These are phyloP conservation scores for Urophycis tenuis DNA, from an alignment of 2,797 vertebrate species.

Conservation along the genomic window DNA sequence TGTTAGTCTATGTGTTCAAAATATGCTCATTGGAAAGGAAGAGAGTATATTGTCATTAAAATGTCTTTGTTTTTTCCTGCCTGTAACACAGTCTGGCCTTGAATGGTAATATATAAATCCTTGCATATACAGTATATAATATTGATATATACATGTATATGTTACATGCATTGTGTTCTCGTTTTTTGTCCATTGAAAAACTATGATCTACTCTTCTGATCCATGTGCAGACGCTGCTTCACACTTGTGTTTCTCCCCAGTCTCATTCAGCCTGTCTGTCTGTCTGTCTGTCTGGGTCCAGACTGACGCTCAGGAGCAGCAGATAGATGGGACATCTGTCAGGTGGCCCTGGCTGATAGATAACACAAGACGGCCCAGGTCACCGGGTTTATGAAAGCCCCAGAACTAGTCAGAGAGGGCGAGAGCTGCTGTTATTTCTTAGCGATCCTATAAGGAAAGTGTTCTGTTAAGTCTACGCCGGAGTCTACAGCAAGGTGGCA, in stretches of 20 bases:
- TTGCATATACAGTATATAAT: neutral
- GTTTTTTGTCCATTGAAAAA: neutral
- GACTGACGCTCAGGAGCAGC: conserved; percentile 48
- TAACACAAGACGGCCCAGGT: conserved; percentile 55
- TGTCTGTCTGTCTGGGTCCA: conserved; percentile 45
- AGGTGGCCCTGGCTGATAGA: conserved; percentile 58
- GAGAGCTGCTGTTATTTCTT: conserved; percentile 28
- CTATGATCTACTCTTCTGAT: neutral
- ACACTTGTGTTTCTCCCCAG: neutral
- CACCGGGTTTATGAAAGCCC: conserved; percentile 62
- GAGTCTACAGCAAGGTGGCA: conserved; percentile 11
- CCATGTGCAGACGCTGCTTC: neutral
- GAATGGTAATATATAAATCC: too few relatives aligned
- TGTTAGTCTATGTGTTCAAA: neutral
- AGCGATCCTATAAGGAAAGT: conserved; percentile 28
- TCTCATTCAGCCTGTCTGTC: neutral
- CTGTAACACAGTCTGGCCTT: too few relatives aligned
- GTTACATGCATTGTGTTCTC: neutral
- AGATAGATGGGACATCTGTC: conserved; percentile 66
- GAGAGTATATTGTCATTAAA: neutral
- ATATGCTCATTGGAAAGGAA: neutral
- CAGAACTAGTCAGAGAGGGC: conserved; percentile 33
- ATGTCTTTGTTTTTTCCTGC: neutral
- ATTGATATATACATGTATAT: neutral
- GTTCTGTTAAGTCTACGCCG: conserved; percentile 30